phyloP scores from a whole-genome alignment of 2,113 vertebrate species.

The Physeter macrocephalus region DNA sequence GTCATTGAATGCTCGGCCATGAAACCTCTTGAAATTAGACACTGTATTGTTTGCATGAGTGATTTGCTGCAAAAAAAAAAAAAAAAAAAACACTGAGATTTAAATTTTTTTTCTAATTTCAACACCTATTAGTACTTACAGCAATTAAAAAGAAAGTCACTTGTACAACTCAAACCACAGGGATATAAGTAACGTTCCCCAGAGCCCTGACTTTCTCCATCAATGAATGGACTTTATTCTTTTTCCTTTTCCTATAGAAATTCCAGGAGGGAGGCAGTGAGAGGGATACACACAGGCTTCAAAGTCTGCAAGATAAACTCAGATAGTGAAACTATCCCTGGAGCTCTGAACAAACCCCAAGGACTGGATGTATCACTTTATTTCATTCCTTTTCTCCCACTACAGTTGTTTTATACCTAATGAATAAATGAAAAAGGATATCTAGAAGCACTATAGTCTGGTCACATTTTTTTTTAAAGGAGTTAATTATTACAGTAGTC shows the following conservation, averaged over 20 bases:
- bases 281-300: background rate
- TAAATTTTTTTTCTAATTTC: background rate
- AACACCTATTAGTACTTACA: background rate
- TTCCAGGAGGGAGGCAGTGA: background rate
- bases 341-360: background rate
- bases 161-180: background rate
- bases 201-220: background rate
- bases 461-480: background rate
- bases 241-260: background rate
- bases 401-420: background rate
- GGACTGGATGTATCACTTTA: background rate
- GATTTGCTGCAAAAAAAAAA: slow-evolving; percentile 80
- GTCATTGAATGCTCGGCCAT: slow-evolving; percentile 82
- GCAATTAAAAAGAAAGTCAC: background rate
- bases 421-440: background rate
- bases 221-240: background rate
- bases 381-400: background rate
- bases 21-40: slow-evolving; percentile 86
- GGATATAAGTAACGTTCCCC: background rate
- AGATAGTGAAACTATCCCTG: background rate
- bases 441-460: background rate
- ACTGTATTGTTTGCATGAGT: slow-evolving; percentile 87
- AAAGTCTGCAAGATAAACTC: background rate
- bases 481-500: background rate
- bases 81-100: slow-evolving; percentile 36